Conservation (phyloP, 2,888 invertebrate genomes). For the Agrilus biguttatus region DNA sequence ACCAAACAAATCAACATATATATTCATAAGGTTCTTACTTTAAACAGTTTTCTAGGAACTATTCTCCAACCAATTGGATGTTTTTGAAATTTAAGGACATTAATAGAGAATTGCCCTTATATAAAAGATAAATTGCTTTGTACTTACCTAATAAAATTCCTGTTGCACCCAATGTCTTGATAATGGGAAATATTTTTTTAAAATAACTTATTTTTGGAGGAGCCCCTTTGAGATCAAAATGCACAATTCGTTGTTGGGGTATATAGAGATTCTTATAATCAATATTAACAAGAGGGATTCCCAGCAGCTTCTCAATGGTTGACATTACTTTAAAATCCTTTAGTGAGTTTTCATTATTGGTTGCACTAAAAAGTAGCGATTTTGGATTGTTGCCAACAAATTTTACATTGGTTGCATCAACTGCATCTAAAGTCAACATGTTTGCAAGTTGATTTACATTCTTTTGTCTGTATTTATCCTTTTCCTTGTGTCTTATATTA, state of each 20-base stretch:
- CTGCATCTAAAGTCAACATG: conserved; percentile 13
- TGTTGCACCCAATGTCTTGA: conserved; percentile 52
- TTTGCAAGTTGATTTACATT: conserved; percentile 10
- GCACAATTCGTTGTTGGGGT: conserved; percentile 45
- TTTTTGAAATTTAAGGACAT: neutral
- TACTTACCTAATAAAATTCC: conserved; percentile 38
- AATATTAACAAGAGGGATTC: conserved; percentile 29
- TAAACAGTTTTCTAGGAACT: neutral
- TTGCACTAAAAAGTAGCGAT: neutral
- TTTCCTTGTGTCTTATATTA: conserved; percentile 6
- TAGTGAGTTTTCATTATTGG: neutral
- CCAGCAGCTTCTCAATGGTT: conserved; percentile 24
- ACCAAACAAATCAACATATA: neutral
- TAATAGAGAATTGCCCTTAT: neutral
- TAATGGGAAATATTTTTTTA: conserved; percentile 40
- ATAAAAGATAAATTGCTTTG: neutral
- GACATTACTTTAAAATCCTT: conserved; percentile 1
- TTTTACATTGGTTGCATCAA: conserved; percentile 11
- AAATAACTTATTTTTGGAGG: conserved; percentile 50
- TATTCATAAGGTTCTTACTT: neutral
- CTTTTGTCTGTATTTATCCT: conserved; percentile 10
- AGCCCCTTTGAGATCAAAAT: conserved; percentile 66
- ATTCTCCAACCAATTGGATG: neutral
- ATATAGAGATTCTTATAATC: conserved; percentile 31
- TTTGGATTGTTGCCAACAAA: conserved; percentile 8